Percentiles rank a stretch among this genome's conserved stretches.
Evolutionary conservation across 2,113 vertebrate species (phyloP).

Genomic region (Callithrix jacchus): DNA sequence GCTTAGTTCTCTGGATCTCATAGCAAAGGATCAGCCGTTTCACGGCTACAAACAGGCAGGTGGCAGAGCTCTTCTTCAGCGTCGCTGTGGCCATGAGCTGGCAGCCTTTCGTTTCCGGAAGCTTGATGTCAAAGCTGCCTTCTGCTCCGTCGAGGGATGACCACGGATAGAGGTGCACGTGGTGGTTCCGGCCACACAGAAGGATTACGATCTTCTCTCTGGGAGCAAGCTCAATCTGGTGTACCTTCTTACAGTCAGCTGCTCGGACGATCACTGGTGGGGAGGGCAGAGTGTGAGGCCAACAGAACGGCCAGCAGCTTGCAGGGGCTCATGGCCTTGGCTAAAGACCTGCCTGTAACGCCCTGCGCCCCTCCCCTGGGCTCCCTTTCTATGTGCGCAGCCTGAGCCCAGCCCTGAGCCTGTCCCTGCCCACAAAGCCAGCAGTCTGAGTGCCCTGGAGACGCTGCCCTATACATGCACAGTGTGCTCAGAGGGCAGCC

Average conservation of each 20-base stretch:
- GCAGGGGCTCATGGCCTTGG: neutral
- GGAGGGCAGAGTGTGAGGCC: neutral
- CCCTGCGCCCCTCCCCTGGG: neutral
- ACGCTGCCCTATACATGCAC: neutral
- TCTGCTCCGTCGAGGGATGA: constrained; percentile 93
- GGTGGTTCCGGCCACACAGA: constrained; percentile 93
- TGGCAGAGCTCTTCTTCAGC: constrained; percentile 85
- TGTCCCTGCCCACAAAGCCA: neutral
- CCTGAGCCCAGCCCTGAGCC: neutral
- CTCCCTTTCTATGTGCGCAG: neutral
- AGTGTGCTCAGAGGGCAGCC: neutral
- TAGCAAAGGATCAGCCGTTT: constrained; percentile 96
- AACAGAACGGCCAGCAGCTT: neutral
- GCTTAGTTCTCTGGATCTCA: constrained; percentile 91
- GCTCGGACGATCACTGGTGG: constrained; percentile 94
- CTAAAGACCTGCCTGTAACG: neutral
- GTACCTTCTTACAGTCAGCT: constrained; percentile 96
- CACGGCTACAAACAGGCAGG: constrained; percentile 92
- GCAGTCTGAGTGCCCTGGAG: no score
- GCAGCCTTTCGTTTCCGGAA: constrained; percentile 96
- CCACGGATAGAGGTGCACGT: constrained; percentile 94
- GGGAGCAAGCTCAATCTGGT: constrained; percentile 94
- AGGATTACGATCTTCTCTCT: constrained; percentile 92
- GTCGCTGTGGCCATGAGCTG: constrained; percentile 90
- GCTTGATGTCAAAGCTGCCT: constrained; percentile 90